Base-by-base conservation (phyloP, 2,888 invertebrate genomes). In the Sericinus montela region DNA sequence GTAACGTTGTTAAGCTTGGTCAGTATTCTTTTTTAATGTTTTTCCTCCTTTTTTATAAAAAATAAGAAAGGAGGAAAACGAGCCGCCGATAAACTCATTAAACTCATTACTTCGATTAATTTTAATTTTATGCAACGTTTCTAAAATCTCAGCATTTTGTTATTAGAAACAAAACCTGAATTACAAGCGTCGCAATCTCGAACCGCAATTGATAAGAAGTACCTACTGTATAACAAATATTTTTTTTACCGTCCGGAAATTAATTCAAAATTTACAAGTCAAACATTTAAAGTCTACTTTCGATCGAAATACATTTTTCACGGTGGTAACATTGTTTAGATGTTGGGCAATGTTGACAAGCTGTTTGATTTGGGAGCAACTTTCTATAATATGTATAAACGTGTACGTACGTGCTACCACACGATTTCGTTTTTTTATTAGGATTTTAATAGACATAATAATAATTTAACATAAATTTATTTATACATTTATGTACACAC, bases 351-450 rank as follows among this genome's bases (percentile, higher is more conserved):
- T 69, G 75, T 74, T 75, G 77, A 77, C 78, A 81, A 69, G 72
- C 62, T 60, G 65, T 67, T 62, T 67, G 75, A 79, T 81, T 82
- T 82, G 72, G 75, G 81, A 83, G 76, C 83, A 82, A 83, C 83
- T 83, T 83, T 83, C 83, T 83, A 82, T 78, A 80, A 82, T 78
- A 80, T 57, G 72, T 74, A 73, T 71, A 67, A 75, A 76, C 76
- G 63, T 63, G 79, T 76, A 58, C 56, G 65, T 62, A 66, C 65
- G 67, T 60, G 67, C 60, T 29, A 41, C 63, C 69, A 69, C 60
- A 35, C 8, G 4, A 35, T 25, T 6, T 10, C n/a, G 10, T 6
- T 23, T 32, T n/a, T 36, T 32, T 48, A 45, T 30, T 4, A 16
- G 15, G 29, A 49, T 35, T 19, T 19, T 19, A 3, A 2, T 5